phyloP scores from a whole-genome alignment of 2,113 vertebrate species.

The Coregonus clupeaformis region DNA sequence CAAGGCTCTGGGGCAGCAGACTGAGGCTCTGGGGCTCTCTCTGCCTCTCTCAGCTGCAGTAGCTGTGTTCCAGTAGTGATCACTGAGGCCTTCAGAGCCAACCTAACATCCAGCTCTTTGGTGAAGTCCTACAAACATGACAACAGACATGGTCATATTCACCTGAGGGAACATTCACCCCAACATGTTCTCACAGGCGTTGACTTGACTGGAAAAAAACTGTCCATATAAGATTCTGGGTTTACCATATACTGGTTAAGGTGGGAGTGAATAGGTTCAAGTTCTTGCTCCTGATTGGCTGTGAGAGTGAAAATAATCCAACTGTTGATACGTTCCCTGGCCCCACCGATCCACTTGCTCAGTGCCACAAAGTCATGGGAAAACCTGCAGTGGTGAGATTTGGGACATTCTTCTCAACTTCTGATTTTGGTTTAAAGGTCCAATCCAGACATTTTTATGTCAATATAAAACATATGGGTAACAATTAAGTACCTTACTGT shows the following conservation, averaged over 20 bases:
- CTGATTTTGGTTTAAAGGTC: too few species aligned
- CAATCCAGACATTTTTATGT: too few species aligned
- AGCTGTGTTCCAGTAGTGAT: slow-evolving; percentile 80
- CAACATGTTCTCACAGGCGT: background rate
- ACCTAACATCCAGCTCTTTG: slow-evolving; percentile 79
- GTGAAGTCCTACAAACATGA: slow-evolving; percentile 73
- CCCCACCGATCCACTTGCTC: slow-evolving; percentile 77
- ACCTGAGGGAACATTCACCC: background rate
- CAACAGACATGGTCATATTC: background rate
- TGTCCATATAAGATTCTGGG: background rate
- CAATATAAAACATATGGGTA: too few species aligned
- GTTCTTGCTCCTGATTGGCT: slow-evolving; percentile 67
- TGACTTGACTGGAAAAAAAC: background rate
- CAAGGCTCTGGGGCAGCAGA: slow-evolving; percentile 3
- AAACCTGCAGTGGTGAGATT: slow-evolving; percentile 71
- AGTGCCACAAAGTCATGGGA: slow-evolving; percentile 69
- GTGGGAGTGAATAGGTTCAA: slow-evolving; percentile 64
- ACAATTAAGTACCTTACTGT: too few species aligned
- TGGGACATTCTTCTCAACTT: too few species aligned
- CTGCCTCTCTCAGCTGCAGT: slow-evolving; percentile 71
- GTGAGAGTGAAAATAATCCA: slow-evolving; percentile 75
- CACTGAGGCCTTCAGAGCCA: slow-evolving; percentile 76
- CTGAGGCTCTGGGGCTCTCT: background rate
- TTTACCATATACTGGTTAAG: slow-evolving; percentile 81
- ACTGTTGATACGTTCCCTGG: slow-evolving; percentile 72